These are phyloP conservation scores for Drosophila lacteicornis DNA, from an alignment of 1,140 invertebrate genomes.

Conservation along the genomic window DNA sequence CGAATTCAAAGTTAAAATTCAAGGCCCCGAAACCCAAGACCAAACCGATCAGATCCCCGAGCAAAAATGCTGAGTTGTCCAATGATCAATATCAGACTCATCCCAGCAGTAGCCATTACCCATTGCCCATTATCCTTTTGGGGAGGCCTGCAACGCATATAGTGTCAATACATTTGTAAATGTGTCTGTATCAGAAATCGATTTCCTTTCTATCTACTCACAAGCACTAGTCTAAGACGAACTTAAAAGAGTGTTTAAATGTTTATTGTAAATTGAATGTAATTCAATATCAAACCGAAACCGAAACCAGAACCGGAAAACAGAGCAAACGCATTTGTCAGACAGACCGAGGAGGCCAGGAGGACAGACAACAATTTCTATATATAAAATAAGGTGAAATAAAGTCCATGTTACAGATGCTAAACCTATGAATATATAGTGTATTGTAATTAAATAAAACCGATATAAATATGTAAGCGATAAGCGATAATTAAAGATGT, in stretches of 20 bases:
- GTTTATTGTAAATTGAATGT: conserved; percentile 64
- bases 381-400: conserved; percentile 66
- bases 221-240: conserved; percentile 39
- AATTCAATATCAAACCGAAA: conserved; percentile 53
- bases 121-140: background rate
- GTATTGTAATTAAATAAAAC: conserved; percentile 60
- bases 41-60: conserved; percentile 8
- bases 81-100: conserved; percentile 24
- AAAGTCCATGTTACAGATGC: conserved; percentile 68
- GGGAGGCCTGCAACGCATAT: conserved; percentile 10
- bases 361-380: conserved; percentile 44
- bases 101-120: background rate
- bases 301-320: background rate
- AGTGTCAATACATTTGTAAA: conserved; percentile 23
- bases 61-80: conserved; percentile 1
- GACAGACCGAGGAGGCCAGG: background rate
- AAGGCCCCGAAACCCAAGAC: conserved; percentile 22
- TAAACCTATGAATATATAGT: conserved; percentile 62
- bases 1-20: conserved; percentile 41
- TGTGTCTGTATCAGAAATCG: conserved; percentile 16
- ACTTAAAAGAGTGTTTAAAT: conserved; percentile 36
- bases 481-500: conserved; percentile 67
- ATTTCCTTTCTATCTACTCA: conserved; percentile 25
- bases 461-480: conserved; percentile 56
- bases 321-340: conserved; percentile 6